Base-by-base conservation (phyloP, 1,140 invertebrate species). In the Cydia strobilella region DNA sequence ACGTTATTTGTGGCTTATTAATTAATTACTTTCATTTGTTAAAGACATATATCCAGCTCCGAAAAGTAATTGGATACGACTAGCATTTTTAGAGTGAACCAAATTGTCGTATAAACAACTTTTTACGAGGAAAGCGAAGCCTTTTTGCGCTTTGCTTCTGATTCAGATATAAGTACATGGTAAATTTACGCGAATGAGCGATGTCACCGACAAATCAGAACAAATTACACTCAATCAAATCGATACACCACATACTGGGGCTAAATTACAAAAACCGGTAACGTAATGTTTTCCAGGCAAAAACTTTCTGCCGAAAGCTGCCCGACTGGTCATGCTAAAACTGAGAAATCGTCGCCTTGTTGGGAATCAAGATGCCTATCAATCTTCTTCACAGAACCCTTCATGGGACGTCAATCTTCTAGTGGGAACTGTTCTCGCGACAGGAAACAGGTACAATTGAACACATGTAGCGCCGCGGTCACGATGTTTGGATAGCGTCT, bases 281-380 rank as follows among this genome's bases (percentile, higher is more conserved):
- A 83, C 75, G 80, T 78, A 83, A 82, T 73, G 62, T 66, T 54
- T 66, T 65, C 74, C 81, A 75, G 66, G 84, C 77, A 91, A 89
- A 89, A 90, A 87, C 81, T 84, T 83, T 87, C 83, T 80, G 80
- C 83, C 83, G 83, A 89, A 89, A 87, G 82, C 84, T 76, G 80
- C 76, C 79, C 66, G 79, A 89, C 87, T 79, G 86, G 89, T 89
- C 77, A 80, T 86, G 82, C 78, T 85, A 82, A 90, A 90, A 81
- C 82, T 84, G 84, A 85, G 85, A 86, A 89, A 87, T 86, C 86
- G 74, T 65, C 76, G 74, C 85, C 85, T 81, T 90, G 20, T 84
- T 81, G 65, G 83, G 85, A 80, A 80, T 77, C 74, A 75, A 76
- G 76, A 79, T 27, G 51, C 18, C 72, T 35, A 39, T 69, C 65